Conservation (phyloP, 2,113 vertebrate genomes). For the Numida meleagris region DNA sequence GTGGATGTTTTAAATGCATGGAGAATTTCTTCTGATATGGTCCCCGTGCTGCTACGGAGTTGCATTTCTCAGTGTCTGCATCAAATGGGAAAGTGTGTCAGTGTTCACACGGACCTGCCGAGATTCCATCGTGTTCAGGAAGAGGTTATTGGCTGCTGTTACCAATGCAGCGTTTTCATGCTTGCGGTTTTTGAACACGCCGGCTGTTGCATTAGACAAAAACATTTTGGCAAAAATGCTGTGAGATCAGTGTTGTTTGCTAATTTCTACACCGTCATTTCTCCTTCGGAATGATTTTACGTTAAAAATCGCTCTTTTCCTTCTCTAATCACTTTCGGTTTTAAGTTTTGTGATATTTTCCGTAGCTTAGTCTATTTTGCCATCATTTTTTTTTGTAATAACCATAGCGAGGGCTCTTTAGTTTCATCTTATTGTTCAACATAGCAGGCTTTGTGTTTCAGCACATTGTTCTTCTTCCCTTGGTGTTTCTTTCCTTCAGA, state of each 20-base stretch:
- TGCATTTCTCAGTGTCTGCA: not conserved
- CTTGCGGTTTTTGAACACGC: not conserved
- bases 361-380: not conserved
- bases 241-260: not conserved
- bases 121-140: not conserved
- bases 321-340: not conserved
- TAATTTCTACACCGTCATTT: not conserved
- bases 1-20: not conserved
- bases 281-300: not conserved
- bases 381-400: not conserved
- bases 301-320: not conserved
- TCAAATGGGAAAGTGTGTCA: not conserved
- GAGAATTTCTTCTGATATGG: rapidly evolving
- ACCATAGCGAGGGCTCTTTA: not conserved
- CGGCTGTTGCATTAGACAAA: not conserved
- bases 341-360: not conserved
- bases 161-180: not conserved
- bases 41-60: not conserved
- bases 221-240: not conserved
- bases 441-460: not conserved
- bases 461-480: not conserved
- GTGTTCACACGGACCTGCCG: not conserved
- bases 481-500: not conserved
- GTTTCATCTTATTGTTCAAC: not conserved
- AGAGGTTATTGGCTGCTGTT: not conserved